Percentiles rank a stretch among this genome's conserved stretches.
Conservation (phyloP, 2,113 vertebrate genomes). For the Pyrgilauda ruficollis region DNA sequence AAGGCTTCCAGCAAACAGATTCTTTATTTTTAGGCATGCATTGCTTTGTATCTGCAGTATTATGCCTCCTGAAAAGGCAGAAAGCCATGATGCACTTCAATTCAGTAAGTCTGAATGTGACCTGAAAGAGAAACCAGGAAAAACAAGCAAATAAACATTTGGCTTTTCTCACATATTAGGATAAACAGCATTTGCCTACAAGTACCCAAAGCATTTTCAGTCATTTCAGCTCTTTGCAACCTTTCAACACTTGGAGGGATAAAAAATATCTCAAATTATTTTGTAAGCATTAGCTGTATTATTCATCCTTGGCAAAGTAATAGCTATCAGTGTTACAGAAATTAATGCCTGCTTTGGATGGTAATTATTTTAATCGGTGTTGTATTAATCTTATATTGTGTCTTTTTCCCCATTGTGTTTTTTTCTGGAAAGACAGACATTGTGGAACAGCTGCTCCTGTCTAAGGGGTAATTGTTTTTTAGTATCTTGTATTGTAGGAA, state of each 20-base stretch:
- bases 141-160: conserved; percentile 27
- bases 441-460: not conserved
- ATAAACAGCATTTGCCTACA: conserved; percentile 18
- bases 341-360: not conserved
- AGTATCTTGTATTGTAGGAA: not conserved
- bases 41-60: not conserved
- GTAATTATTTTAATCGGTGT: not conserved
- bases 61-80: conserved; percentile 19
- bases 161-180: conserved; percentile 12
- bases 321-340: not conserved
- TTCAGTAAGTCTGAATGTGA: conserved; percentile 1
- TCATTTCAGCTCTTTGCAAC: not conserved
- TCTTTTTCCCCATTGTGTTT: not conserved
- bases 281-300: not conserved
- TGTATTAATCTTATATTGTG: not conserved
- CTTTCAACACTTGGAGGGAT: not conserved
- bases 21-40: not conserved
- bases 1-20: not conserved
- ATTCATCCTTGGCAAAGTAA: conserved; percentile 8
- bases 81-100: not conserved
- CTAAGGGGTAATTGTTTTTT: not conserved
- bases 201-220: not conserved
- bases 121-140: conserved; percentile 9
- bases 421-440: not conserved
- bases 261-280: not conserved